phyloP scores from a whole-genome alignment of 1,140 invertebrate genomes.

The Drosophila orena region DNA sequence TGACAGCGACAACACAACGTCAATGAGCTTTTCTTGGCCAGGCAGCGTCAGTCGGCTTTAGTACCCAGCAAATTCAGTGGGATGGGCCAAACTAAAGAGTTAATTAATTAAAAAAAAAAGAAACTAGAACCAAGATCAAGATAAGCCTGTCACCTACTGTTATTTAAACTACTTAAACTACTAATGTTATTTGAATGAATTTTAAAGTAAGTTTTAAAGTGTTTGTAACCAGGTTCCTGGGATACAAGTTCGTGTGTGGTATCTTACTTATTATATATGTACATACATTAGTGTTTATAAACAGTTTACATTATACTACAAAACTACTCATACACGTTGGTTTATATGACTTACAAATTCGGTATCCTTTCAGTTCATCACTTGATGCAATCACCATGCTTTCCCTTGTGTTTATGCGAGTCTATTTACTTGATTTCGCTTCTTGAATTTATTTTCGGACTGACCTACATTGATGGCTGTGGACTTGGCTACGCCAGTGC shows the following conservation, averaged over 20 bases:
- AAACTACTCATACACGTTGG: too few species aligned
- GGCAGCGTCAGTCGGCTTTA: conserved; percentile 9
- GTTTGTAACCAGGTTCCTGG: too few species aligned
- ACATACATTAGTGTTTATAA: too few species aligned
- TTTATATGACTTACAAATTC: neutral
- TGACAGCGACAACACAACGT: conserved; percentile 34
- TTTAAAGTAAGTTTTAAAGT: too few species aligned
- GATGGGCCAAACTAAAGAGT: neutral
- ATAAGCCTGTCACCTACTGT: too few species aligned
- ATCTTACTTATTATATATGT: too few species aligned
- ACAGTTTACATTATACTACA: too few species aligned
- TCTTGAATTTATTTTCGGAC: conserved; percentile 71
- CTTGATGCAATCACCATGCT: conserved; percentile 2
- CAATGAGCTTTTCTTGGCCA: conserved; percentile 49
- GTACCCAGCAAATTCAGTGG: conserved; percentile 1
- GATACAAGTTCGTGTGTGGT: too few species aligned
- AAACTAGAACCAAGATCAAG: too few species aligned
- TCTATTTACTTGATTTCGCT: conserved; percentile 56
- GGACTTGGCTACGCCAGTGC: conserved; percentile 17
- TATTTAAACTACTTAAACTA: too few species aligned
- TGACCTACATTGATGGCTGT: conserved; percentile 70
- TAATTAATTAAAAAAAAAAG: neutral
- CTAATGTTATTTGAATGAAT: too few species aligned
- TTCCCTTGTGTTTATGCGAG: conserved; percentile 26
- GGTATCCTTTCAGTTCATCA: conserved; percentile 6